phyloP scores from a whole-genome alignment of 64 coral and sea anemone genomes.

The Orbicella faveolata region DNA sequence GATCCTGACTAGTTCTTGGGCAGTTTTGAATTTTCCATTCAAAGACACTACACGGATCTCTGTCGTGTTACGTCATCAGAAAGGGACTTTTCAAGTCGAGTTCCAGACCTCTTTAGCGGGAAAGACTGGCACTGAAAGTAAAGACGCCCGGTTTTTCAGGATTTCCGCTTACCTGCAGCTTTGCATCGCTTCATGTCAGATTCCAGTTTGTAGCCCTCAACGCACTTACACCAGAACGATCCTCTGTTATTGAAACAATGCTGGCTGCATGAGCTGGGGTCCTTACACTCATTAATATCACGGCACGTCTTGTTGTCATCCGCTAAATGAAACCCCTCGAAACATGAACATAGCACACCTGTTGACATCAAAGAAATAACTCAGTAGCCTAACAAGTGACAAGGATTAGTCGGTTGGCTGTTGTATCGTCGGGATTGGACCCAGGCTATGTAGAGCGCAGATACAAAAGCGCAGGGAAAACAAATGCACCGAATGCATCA shows the following conservation, averaged over 20 bases:
- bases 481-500: too few relatives aligned
- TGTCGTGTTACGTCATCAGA: too few relatives aligned
- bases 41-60: too few relatives aligned
- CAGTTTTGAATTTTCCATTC: too few relatives aligned
- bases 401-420: background rate
- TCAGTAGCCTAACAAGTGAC: background rate
- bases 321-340: slow-evolving; percentile 41
- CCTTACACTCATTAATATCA: slow-evolving; percentile 69
- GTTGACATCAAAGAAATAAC: background rate
- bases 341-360: slow-evolving; percentile 73
- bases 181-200: slow-evolving; percentile 66
- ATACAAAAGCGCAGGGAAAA: too few relatives aligned
- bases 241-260: slow-evolving; percentile 62
- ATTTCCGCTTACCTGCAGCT: slow-evolving; percentile 56
- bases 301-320: slow-evolving; percentile 58
- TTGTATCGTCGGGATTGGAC: too few relatives aligned
- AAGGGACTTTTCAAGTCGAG: too few relatives aligned
- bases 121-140: too few relatives aligned
- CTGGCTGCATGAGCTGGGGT: slow-evolving; percentile 62
- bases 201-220: slow-evolving; percentile 70
- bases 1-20: too few relatives aligned
- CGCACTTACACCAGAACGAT: slow-evolving; percentile 76
- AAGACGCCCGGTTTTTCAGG: too few relatives aligned
- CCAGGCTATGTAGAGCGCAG: too few relatives aligned
- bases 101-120: too few relatives aligned